Conservation (phyloP, 2,113 vertebrate species). For the Serinus canaria region DNA sequence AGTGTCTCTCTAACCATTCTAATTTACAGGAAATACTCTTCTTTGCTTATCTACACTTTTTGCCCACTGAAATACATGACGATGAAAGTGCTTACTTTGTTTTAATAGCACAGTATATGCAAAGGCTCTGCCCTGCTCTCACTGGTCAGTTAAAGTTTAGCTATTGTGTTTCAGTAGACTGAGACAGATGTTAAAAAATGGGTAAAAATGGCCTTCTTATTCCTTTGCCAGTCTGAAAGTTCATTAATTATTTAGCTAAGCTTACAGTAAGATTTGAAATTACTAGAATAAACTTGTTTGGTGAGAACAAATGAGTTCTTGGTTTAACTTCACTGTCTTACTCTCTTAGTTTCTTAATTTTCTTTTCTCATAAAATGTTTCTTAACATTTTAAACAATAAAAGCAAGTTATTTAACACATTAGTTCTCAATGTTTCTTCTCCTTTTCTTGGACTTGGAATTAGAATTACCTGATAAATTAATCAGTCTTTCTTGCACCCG, state of each 20-base stretch:
- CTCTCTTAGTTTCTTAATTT: neutral
- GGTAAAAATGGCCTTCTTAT: neutral
- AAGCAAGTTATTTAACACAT: neutral
- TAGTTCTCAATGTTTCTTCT: slow-evolving; percentile 5
- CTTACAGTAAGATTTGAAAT: neutral
- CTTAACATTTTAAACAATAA: slow-evolving; percentile 3
- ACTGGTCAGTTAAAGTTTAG: neutral
- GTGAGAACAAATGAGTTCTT: neutral
- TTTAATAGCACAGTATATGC: neutral
- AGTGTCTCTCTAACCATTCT: slow-evolving; percentile 31
- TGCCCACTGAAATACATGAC: neutral
- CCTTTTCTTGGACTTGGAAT: neutral
- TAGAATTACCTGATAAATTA: neutral
- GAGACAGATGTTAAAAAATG: neutral
- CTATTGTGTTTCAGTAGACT: neutral
- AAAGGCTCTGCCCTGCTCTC: neutral
- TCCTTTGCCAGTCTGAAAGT: neutral
- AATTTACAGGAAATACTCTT: neutral
- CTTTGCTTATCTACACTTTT: neutral
- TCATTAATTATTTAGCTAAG: neutral
- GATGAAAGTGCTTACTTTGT: neutral
- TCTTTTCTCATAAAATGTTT: neutral
- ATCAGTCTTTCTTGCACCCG: neutral
- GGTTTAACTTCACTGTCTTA: neutral
- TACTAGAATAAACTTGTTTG: neutral